Conservation (phyloP, 2,888 invertebrate genomes). For the Eurois occulta region DNA sequence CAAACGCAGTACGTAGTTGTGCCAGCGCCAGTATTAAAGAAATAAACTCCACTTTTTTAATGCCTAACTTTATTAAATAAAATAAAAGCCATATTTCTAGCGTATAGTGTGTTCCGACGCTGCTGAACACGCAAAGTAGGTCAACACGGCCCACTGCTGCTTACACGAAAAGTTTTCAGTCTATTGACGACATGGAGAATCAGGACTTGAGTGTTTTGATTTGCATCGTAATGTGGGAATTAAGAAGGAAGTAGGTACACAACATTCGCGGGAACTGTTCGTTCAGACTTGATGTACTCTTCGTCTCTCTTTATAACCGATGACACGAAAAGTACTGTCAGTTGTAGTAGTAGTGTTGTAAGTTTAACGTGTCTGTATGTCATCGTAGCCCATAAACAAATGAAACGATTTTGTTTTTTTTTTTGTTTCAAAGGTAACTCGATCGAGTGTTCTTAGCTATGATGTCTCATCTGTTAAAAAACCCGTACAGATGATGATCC, state of each 20-base stretch:
- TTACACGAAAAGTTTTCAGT: slow-evolving; percentile 64
- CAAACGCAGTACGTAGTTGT: background rate
- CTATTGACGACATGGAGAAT: slow-evolving; percentile 56
- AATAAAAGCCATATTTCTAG: slow-evolving; percentile 52
- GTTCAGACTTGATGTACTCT: background rate
- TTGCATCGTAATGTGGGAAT: slow-evolving; percentile 51
- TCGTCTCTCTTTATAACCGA: background rate
- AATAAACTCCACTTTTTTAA: slow-evolving; percentile 47
- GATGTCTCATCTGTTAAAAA: background rate
- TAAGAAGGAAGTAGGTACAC: slow-evolving; percentile 9
- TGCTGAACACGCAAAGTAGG: slow-evolving; percentile 51
- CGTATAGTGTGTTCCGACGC: slow-evolving; percentile 54
- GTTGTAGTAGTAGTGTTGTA: background rate
- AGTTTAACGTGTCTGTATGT: background rate
- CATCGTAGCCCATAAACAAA: background rate
- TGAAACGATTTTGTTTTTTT: background rate
- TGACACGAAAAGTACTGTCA: background rate
- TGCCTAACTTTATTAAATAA: slow-evolving; percentile 52
- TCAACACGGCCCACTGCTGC: slow-evolving; percentile 54
- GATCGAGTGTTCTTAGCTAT: background rate
- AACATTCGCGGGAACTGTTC: background rate
- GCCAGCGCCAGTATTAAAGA: slow-evolving; percentile 28
- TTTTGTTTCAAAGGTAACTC: background rate
- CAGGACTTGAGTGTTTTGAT: slow-evolving; percentile 50
- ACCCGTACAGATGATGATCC: too few species aligned